Percentiles rank a stretch among this genome's conserved stretches.
Conservation (phyloP, 2,888 invertebrate species). For the Heliconius ethilla region DNA sequence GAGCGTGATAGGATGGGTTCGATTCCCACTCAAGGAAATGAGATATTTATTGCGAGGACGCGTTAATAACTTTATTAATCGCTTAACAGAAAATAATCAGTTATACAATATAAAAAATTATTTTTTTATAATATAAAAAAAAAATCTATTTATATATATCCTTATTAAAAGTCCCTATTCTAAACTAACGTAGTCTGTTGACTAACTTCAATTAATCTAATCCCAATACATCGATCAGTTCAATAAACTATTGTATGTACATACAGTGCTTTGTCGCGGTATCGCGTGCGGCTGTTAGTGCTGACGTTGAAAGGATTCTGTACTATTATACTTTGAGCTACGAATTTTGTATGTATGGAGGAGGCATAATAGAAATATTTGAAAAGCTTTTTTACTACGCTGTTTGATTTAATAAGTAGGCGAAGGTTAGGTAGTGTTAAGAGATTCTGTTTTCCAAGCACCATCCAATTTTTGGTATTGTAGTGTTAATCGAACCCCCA, state of each 20-base stretch:
- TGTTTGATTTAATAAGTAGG: background rate
- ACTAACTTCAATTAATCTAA: constrained; percentile 28
- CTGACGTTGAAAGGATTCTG: constrained; percentile 63
- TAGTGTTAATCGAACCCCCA: too few species aligned
- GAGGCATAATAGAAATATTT: background rate
- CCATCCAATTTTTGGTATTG: too few species aligned
- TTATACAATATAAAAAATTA: too few species aligned
- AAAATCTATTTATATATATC: too few species aligned
- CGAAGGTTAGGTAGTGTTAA: background rate
- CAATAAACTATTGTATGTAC: constrained; percentile 43
- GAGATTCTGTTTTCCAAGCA: background rate
- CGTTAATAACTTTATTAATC: too few species aligned
- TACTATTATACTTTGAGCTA: constrained; percentile 29
- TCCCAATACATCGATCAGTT: constrained; percentile 39
- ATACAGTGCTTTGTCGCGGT: constrained; percentile 37
- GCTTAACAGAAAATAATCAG: too few species aligned
- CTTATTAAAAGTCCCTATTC: background rate
- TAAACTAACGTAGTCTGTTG: background rate
- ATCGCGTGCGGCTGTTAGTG: constrained; percentile 37
- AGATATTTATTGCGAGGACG: background rate
- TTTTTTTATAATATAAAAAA: too few species aligned
- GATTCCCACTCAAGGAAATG: background rate
- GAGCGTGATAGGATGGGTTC: background rate
- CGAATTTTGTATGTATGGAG: constrained; percentile 20
- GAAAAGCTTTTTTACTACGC: background rate